Evolutionary conservation across 2,113 vertebrate species (phyloP), one percentile per base, ranked within the genome.

Genomic region (Uria aalge): DNA sequence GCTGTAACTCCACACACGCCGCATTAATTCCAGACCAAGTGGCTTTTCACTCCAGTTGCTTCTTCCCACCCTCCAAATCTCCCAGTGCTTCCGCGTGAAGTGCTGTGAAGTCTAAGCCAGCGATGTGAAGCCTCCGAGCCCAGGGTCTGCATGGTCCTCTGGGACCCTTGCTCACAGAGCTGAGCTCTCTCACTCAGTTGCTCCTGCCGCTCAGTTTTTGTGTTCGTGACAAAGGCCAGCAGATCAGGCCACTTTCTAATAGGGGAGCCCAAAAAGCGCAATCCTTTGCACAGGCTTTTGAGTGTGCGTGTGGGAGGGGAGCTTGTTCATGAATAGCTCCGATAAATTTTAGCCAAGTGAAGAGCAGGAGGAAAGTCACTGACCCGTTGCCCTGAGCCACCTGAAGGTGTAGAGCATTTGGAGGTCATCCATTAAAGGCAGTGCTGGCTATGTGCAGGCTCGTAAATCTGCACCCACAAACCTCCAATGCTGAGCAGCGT

Each of bases 1-100:
- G 91, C 83, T 96, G 59, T 41, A 74, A 53, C 55, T 81, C 68
- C 40, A 59, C 60, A 84, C 56, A 60, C 0, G 2, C 45, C 8
- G 18, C 63, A 87, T 81, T 88, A 90, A 92, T 86, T 83, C 82
- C 59, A 8, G 67, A 84, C 20, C 78, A 76, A 66, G 41, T 14
- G 67, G 29, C 68, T 94, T 96, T 96, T 84, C 76, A 84, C 69
- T 94, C 66, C 60, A 60, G 48, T 91, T 91, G 64, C 76, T 93
- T 90, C 80, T 87, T 89, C 75, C 50, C 71, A 79, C 77, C 48
- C 48, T 90, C 36, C 43, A 68, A 67, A 84, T 64, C 67, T 96
- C 40, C 27, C 55, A 71, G 26, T 18, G n/a, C 26, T 84, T 71
- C 85, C 75, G 32, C 0, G 0, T 74, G 56, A 84, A 73, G 41